Evolutionary conservation across 1,140 invertebrate genomes (phyloP), one percentile per base, ranked within the genome.

Genomic region (Cheumatopsyche charites): DNA sequence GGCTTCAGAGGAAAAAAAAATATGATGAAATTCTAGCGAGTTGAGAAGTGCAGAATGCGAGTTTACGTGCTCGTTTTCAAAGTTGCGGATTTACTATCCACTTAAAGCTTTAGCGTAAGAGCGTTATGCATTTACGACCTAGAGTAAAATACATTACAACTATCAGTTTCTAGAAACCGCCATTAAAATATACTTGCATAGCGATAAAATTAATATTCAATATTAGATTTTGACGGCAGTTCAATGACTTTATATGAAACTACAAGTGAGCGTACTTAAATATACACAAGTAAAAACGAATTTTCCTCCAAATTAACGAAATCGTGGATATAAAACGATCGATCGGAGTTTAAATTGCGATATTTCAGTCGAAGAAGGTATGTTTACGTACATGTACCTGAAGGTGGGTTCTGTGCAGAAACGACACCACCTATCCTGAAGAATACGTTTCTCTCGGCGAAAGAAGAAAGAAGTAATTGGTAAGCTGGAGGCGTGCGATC

Each of bases 381-480:
- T 52, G 47, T 52, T 52, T 52, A 19, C 19, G 47, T 12, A 1
- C 12, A 45, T 17, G 47, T 52, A 17, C 9, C 15, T 13, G 1
- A 17, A 19, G 55, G 21, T 58, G 23, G 55, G 12, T 36, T 36
- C 9, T 9, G 29, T 4, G 29, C 29, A 36, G 29, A 36, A 36
- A 36, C 29, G 29, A 9, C 9, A 3, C 29, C 29, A 36, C 29
- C 29, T 58, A 21, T 58, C 4, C 55, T 15, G 21, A 13, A 58
- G 55, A 58, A 58, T 58, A 58, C 55, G 55, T 26, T 47, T 41
- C 11, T 25, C 21, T 6, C 25, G 63, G 52, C 47, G 26, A 68
- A 47, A 49, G 41, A 55, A 68, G 63, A 66, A 66, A 43, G 66
- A 68, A 68, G 66, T 55, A 68, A 68, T 68, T 68, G 66, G 66